These are phyloP conservation scores for Monochamus alternatus DNA, from an alignment of 2,888 invertebrate genomes.

Conservation along the genomic window DNA sequence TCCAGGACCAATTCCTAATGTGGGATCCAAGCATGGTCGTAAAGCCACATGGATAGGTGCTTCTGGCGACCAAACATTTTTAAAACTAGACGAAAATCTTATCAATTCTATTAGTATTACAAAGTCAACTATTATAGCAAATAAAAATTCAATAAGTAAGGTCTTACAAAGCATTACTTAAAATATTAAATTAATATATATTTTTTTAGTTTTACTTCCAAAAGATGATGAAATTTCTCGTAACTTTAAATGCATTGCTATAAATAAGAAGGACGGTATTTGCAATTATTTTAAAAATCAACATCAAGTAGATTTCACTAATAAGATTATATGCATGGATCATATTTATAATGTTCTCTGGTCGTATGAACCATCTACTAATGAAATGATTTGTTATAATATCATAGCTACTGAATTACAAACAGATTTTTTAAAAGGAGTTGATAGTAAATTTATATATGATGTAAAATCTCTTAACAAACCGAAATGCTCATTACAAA, in stretches of 20 bases:
- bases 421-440: slow-evolving; percentile 63
- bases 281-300: slow-evolving; percentile 88
- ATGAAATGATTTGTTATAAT: slow-evolving; percentile 85
- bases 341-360: slow-evolving; percentile 94
- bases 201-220: slow-evolving; percentile 83
- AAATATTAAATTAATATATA: neutral
- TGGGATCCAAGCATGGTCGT: slow-evolving; percentile 89
- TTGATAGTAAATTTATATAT: slow-evolving; percentile 59
- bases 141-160: slow-evolving; percentile 87
- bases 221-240: slow-evolving; percentile 83
- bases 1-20: slow-evolving; percentile 84
- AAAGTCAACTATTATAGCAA: slow-evolving; percentile 91
- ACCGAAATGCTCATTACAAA: slow-evolving; percentile 54
- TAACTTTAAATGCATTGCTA: slow-evolving; percentile 88
- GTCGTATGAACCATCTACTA: slow-evolving; percentile 85
- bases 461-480: slow-evolving; percentile 58
- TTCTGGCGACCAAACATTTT: slow-evolving; percentile 96
- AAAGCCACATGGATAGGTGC: slow-evolving; percentile 95
- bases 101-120: slow-evolving; percentile 92
- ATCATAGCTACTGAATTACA: slow-evolving; percentile 85
- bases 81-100: slow-evolving; percentile 93
- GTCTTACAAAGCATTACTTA: slow-evolving; percentile 14
- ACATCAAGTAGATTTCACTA: slow-evolving; percentile 89
- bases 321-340: slow-evolving; percentile 88
- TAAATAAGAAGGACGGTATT: slow-evolving; percentile 90